These are phyloP conservation scores for Lepidocyrtoides sp. DNA, from an alignment of 2,888 invertebrate genomes.

Conservation along the genomic window DNA sequence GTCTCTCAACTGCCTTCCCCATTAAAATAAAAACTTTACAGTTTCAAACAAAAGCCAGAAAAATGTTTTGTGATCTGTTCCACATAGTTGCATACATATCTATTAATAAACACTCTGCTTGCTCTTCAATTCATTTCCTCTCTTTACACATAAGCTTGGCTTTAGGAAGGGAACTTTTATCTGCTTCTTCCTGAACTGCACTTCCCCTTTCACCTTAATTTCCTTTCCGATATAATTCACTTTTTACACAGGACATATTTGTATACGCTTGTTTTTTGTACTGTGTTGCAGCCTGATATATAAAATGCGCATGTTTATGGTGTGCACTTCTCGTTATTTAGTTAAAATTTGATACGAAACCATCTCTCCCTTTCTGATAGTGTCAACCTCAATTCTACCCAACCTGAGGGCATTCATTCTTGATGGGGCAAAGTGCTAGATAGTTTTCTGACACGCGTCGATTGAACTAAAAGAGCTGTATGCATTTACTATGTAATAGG, in stretches of 20 bases:
- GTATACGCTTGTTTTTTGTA: neutral
- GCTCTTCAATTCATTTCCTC: neutral
- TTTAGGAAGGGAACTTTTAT: neutral
- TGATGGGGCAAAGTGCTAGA: neutral
- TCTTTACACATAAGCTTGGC: constrained; percentile 1
- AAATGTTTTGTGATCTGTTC: too few relatives aligned
- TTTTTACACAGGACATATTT: constrained; percentile 21
- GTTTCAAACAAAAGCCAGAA: constrained; percentile 37
- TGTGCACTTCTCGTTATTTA: neutral
- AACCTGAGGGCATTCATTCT: constrained; percentile 46
- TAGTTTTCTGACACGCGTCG: neutral
- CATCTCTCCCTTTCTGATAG: constrained; percentile 11
- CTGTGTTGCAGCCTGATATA: too few relatives aligned
- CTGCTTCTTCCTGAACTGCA: neutral
- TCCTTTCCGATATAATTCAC: constrained; percentile 28
- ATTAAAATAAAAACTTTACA: neutral
- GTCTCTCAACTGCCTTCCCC: constrained; percentile 36
- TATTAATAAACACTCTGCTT: constrained; percentile 55
- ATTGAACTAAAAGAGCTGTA: neutral
- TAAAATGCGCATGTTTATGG: too few relatives aligned
- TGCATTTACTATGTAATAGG: too few relatives aligned
- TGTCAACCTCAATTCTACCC: constrained; percentile 62
- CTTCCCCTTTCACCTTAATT: constrained; percentile 60
- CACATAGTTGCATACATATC: constrained; percentile 30
- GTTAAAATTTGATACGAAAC: neutral